A percentile compares a stretch with the other conserved stretches of the same genome.
These are phyloP conservation scores for cattle (Bos taurus) DNA, from an alignment of 2,113 vertebrate genomes.

Conservation along the genomic window DNA sequence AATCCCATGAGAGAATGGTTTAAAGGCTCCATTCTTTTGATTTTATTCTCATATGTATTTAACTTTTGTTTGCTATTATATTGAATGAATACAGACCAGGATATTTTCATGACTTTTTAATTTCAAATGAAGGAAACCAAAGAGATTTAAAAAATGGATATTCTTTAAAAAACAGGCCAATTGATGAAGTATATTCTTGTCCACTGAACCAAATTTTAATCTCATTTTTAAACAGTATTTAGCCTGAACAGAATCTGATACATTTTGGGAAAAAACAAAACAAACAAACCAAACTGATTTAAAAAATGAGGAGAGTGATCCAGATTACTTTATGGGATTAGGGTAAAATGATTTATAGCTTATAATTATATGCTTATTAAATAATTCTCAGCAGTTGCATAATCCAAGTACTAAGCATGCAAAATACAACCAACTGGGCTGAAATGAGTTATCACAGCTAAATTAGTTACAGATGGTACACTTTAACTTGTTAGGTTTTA, in stretches of 20 bases:
- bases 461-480: constrained; percentile 71
- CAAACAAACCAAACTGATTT: background rate
- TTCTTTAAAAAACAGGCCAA: background rate
- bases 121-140: constrained; percentile 49
- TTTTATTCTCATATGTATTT: constrained; percentile 36
- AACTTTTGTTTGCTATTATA: constrained; percentile 32
- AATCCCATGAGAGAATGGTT: background rate
- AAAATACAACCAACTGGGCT: constrained; percentile 63
- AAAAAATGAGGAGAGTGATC: background rate
- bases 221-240: constrained; percentile 40
- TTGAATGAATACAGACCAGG: background rate
- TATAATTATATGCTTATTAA: constrained; percentile 62
- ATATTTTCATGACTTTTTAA: constrained; percentile 28
- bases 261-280: background rate
- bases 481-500: constrained; percentile 29
- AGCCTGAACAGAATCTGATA: background rate
- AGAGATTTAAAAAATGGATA: background rate
- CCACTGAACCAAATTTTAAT: background rate
- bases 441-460: constrained; percentile 65
- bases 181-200: background rate
- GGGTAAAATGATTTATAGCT: constrained; percentile 29
- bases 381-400: constrained; percentile 60
- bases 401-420: constrained; percentile 54
- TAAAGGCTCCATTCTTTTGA: constrained; percentile 34
- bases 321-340: constrained; percentile 4